These are phyloP conservation scores for Drosophila ficusphila DNA, from an alignment of 1,140 invertebrate genomes.

Conservation along the genomic window DNA sequence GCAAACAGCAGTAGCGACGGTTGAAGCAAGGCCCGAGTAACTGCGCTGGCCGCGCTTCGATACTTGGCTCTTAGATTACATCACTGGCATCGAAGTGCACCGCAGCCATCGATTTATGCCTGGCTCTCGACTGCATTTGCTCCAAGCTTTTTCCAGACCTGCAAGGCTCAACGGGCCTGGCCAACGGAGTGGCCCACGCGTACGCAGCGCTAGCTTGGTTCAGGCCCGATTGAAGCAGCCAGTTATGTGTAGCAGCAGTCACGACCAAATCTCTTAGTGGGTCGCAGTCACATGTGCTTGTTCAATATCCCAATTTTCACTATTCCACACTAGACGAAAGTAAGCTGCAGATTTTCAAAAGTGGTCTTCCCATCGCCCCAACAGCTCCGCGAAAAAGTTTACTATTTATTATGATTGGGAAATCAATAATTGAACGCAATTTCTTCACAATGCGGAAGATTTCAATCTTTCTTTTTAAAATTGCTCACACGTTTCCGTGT, in stretches of 20 bases:
- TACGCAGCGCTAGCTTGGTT: background rate
- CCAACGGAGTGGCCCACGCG: constrained; percentile 45
- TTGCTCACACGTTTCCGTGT: constrained; percentile 39
- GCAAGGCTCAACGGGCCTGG: constrained; percentile 5
- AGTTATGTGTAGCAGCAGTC: constrained; percentile 25
- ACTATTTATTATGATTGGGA: constrained; percentile 42
- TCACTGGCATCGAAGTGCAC: constrained; percentile 28
- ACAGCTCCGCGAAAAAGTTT: constrained; percentile 37
- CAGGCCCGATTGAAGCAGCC: constrained; percentile 2
- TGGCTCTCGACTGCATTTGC: constrained; percentile 16
- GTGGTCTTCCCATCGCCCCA: constrained; percentile 4
- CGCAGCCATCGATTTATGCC: constrained; percentile 33
- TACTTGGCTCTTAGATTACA: constrained; percentile 20
- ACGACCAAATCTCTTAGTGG: constrained; percentile 38
- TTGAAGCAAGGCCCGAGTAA: background rate
- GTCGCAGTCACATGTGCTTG: constrained; percentile 11
- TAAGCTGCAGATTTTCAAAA: constrained; percentile 7
- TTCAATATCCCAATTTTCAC: constrained; percentile 44
- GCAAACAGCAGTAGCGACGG: background rate
- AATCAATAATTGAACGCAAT: constrained; percentile 44
- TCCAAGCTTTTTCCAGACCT: background rate
- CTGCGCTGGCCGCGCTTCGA: constrained; percentile 5
- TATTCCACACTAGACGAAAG: constrained; percentile 25
- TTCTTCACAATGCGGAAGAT: constrained; percentile 57
- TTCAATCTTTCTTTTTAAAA: constrained; percentile 49